A percentile compares a stretch with the other conserved stretches of the same genome.
phyloP scores from a whole-genome alignment of 1,140 invertebrate genomes.

The Papilio polyxenes region DNA sequence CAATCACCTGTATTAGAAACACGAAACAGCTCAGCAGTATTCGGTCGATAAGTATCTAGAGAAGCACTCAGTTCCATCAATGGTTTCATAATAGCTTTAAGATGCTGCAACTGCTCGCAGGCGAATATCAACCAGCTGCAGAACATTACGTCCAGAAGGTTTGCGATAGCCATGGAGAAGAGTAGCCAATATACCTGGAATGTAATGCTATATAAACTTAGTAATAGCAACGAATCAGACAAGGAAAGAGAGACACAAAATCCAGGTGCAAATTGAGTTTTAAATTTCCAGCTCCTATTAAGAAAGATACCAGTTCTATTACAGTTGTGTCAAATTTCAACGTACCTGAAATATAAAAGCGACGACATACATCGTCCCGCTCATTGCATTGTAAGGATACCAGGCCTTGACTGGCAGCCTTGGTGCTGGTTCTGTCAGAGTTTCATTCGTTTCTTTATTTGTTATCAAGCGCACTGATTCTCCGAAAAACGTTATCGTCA shows the following conservation, averaged over 20 bases:
- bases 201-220: constrained; percentile 28
- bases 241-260: neutral
- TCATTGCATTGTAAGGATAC: constrained; percentile 87
- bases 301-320: too few relatives aligned
- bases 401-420: constrained; percentile 86
- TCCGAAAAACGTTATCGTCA: constrained; percentile 88
- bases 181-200: constrained; percentile 87
- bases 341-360: constrained; percentile 85
- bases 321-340: neutral
- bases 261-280: too few relatives aligned
- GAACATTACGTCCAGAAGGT: constrained; percentile 88
- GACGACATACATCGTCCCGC: constrained; percentile 84
- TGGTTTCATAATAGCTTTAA: constrained; percentile 92
- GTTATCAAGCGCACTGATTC: constrained; percentile 85
- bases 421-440: constrained; percentile 85
- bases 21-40: constrained; percentile 88
- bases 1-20: constrained; percentile 81
- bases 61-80: constrained; percentile 91
- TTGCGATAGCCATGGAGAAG: constrained; percentile 86
- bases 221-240: too few relatives aligned
- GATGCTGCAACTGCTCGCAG: constrained; percentile 90
- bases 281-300: too few relatives aligned
- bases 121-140: constrained; percentile 91
- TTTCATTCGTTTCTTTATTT: constrained; percentile 88
- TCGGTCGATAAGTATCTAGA: constrained; percentile 88